Conservation (phyloP, 2,797 vertebrate genomes). For the Chaetodon trifasciatus region DNA sequence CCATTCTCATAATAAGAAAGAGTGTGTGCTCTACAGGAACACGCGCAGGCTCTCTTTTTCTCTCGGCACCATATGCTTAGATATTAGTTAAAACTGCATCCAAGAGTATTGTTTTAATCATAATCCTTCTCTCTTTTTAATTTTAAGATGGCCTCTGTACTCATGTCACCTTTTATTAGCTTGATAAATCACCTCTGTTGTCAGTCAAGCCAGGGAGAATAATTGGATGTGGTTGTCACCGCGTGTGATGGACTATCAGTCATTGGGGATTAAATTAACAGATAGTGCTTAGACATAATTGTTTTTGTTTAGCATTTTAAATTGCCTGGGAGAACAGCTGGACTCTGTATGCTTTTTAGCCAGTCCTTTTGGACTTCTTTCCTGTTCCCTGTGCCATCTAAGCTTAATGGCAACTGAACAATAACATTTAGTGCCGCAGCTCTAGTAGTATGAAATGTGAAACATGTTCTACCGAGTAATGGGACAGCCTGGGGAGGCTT, state of each 20-base stretch:
- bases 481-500: background rate
- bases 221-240: constrained; percentile 99
- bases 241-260: constrained; percentile 99
- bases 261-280: constrained; percentile 99
- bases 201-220: constrained; percentile 99
- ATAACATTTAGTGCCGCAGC: constrained; percentile 56
- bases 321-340: constrained; percentile 96
- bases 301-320: constrained; percentile 99
- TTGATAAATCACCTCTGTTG: constrained; percentile 99
- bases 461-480: constrained; percentile 56
- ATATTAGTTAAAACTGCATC: constrained; percentile 77
- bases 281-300: constrained; percentile 99
- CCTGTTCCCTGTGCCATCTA: constrained; percentile 36
- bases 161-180: constrained; percentile 99
- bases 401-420: constrained; percentile 72
- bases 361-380: constrained; percentile 79
- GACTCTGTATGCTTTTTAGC: constrained; percentile 93
- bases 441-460: constrained; percentile 62
- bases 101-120: constrained; percentile 78
- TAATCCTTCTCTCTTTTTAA: constrained; percentile 85
- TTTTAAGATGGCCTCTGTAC: constrained; percentile 93
- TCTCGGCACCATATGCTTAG: constrained; percentile 67
- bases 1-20: constrained; percentile 22
- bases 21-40: constrained; percentile 46
- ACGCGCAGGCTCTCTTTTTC: constrained; percentile 30